Evolutionary conservation across 2,888 invertebrate species (phyloP).

Genomic region (Microctonus brassicae): DNA sequence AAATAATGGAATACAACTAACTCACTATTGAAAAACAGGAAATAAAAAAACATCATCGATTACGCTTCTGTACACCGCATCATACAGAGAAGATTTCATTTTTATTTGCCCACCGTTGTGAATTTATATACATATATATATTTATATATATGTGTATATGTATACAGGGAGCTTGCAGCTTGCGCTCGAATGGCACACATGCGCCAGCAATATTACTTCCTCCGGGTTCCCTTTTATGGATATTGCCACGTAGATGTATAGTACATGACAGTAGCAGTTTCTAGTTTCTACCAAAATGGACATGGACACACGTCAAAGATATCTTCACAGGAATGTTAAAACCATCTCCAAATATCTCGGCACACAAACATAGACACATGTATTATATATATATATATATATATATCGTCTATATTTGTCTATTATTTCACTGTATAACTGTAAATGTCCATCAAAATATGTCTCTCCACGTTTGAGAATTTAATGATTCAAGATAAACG

Average conservation of each 20-base stretch:
- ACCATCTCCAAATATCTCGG: background rate
- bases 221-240: conserved; percentile 65
- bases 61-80: conserved; percentile 43
- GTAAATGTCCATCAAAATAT: background rate
- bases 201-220: conserved; percentile 65
- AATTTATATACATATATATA: conserved; percentile 19
- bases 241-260: conserved; percentile 58
- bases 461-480: background rate
- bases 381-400: background rate
- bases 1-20: no score
- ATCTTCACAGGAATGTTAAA: conserved; percentile 27
- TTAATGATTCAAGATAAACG: background rate
- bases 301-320: conserved; percentile 20
- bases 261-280: conserved; percentile 32
- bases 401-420: background rate
- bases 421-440: background rate
- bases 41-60: conserved; percentile 49
- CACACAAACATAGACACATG: background rate
- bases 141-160: background rate
- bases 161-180: conserved; percentile 17
- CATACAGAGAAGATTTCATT: conserved; percentile 11
- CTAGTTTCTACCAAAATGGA: background rate
- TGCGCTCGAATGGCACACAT: conserved; percentile 57
- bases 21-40: conserved; percentile 46
- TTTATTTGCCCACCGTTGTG: conserved; percentile 9